phyloP scores from a whole-genome alignment of 2,888 invertebrate genomes.

The Eupithecia subfuscata region DNA sequence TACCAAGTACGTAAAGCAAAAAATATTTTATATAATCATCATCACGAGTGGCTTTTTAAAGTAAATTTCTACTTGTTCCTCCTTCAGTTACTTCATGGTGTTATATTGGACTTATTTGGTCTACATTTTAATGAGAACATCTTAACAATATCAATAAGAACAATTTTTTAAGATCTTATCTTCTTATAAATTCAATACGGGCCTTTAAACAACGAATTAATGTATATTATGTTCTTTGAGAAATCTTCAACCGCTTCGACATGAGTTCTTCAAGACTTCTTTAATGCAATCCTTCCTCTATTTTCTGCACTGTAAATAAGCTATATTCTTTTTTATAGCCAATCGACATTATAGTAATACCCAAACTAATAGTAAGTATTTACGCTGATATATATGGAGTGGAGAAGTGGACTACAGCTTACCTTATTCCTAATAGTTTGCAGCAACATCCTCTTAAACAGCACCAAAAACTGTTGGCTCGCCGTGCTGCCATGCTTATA shows the following conservation, averaged over 20 bases:
- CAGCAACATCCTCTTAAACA: constrained; percentile 88
- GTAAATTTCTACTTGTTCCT: not conserved
- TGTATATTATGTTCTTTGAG: too few species aligned
- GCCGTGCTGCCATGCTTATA: constrained; percentile 84
- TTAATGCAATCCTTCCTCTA: too few species aligned
- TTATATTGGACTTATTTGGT: not conserved
- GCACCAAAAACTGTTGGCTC: constrained; percentile 87
- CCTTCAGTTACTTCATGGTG: not conserved
- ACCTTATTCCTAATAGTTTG: constrained; percentile 91
- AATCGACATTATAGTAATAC: too few species aligned
- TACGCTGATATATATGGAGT: not conserved
- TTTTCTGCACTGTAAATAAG: too few species aligned
- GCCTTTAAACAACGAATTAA: not conserved
- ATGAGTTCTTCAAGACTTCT: too few species aligned
- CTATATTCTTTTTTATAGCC: too few species aligned
- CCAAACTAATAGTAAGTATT: not conserved
- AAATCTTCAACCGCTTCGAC: too few species aligned
- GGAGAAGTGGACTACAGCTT: not conserved
- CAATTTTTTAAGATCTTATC: too few species aligned
- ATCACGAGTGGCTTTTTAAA: not conserved
- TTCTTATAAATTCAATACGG: not conserved
- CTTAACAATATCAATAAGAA: not conserved
- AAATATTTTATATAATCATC: not conserved
- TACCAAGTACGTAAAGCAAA: not conserved
- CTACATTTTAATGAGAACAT: not conserved